These are phyloP conservation scores for Potorous gilbertii DNA, from an alignment of 2,797 vertebrate genomes.

Conservation along the genomic window DNA sequence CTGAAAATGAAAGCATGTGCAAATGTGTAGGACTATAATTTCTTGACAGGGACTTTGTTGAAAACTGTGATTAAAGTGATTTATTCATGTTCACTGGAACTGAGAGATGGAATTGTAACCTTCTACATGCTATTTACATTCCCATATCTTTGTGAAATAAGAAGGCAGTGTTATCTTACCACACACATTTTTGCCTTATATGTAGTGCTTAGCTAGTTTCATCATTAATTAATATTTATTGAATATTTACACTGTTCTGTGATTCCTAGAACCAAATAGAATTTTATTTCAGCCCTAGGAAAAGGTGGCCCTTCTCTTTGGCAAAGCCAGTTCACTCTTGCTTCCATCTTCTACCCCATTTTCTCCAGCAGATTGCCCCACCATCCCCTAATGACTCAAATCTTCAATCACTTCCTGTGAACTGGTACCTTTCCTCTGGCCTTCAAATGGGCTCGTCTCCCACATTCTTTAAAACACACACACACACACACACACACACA, in stretches of 20 bases:
- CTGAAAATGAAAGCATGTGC: constrained; percentile 54
- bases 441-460: background rate
- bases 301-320: background rate
- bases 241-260: constrained; percentile 28
- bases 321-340: background rate
- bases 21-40: constrained; percentile 53
- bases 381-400: background rate
- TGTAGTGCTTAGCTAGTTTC: constrained; percentile 15
- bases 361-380: background rate
- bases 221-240: constrained; percentile 18
- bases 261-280: constrained; percentile 37
- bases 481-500: too few relatives aligned
- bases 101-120: constrained; percentile 49
- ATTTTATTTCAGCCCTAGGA: background rate
- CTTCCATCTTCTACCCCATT: background rate
- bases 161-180: constrained; percentile 29
- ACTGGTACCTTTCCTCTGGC: background rate
- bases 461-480: background rate
- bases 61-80: constrained; percentile 63
- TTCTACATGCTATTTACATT: constrained; percentile 47
- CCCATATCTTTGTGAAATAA: constrained; percentile 55
- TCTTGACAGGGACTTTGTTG: constrained; percentile 56
- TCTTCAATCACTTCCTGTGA: background rate
- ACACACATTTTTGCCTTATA: constrained; percentile 4
- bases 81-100: constrained; percentile 64